phyloP scores from a whole-genome alignment of 2,113 vertebrate genomes.

The Megaceryle maxima region DNA sequence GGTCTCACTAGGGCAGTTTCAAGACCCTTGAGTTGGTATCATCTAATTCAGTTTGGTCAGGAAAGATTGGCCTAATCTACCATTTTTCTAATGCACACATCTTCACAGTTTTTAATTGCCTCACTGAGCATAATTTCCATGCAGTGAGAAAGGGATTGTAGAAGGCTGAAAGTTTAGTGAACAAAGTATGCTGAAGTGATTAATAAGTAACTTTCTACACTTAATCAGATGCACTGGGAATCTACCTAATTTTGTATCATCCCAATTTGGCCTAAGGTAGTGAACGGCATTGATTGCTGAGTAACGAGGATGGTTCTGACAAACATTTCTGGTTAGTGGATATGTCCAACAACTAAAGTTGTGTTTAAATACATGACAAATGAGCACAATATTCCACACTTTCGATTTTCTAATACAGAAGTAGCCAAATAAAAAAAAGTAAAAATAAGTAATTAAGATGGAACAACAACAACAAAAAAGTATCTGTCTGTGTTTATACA shows the following conservation, averaged over 20 bases:
- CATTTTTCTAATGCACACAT: background rate
- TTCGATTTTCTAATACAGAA: background rate
- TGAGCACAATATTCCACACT: background rate
- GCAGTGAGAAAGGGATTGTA: background rate
- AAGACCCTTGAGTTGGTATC: background rate
- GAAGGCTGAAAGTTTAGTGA: background rate
- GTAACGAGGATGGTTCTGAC: background rate
- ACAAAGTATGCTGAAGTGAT: background rate
- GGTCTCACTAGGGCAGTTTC: background rate
- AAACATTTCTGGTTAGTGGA: background rate
- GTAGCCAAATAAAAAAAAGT: background rate
- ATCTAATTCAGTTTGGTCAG: background rate
- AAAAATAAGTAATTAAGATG: background rate
- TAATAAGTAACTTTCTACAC: background rate
- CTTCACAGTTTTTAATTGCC: background rate
- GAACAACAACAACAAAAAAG: background rate
- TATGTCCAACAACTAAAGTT: background rate
- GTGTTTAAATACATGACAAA: background rate
- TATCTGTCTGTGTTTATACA: constrained; percentile 8
- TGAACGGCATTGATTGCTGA: background rate
- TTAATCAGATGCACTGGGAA: background rate
- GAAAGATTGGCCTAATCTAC: background rate
- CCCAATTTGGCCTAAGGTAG: background rate
- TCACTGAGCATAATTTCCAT: background rate
- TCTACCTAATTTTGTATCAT: background rate